Evolutionary conservation across 2,113 vertebrate genomes (phyloP).

Genomic region (Delphinapterus leucas): DNA sequence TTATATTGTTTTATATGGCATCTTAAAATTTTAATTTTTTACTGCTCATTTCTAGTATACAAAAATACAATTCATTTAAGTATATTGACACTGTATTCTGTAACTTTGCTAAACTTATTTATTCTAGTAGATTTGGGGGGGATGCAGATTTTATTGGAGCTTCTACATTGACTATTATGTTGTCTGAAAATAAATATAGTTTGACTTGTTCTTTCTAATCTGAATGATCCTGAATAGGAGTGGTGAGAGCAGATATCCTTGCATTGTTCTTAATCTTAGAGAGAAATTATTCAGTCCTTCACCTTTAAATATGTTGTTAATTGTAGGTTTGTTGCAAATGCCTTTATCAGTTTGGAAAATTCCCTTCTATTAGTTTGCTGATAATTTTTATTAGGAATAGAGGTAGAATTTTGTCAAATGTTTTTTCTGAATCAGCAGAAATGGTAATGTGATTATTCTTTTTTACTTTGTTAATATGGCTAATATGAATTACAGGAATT

Average conservation of each 20-base stretch:
- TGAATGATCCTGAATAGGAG: not conserved
- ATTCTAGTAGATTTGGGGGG: not conserved
- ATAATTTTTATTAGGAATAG: not conserved
- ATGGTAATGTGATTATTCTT: not conserved
- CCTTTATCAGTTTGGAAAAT: not conserved
- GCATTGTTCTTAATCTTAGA: not conserved
- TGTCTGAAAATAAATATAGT: not conserved
- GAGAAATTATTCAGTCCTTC: not conserved
- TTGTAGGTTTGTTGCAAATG: not conserved
- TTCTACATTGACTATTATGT: not conserved
- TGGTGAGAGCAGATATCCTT: not conserved
- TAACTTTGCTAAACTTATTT: not conserved
- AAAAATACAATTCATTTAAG: not conserved
- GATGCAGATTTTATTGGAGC: not conserved
- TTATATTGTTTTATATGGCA: not conserved
- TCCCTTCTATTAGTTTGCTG: not conserved
- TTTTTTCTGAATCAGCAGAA: not conserved
- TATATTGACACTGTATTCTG: not conserved
- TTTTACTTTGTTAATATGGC: not conserved
- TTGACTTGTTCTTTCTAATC: not conserved
- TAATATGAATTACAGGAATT: not conserved
- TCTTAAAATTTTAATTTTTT: not conserved
- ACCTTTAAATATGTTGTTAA: not conserved
- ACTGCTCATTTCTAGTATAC: not conserved
- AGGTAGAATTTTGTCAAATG: not conserved